Evolutionary conservation across 1,140 invertebrate genomes (phyloP).

Genomic region (Panonychus citri): DNA sequence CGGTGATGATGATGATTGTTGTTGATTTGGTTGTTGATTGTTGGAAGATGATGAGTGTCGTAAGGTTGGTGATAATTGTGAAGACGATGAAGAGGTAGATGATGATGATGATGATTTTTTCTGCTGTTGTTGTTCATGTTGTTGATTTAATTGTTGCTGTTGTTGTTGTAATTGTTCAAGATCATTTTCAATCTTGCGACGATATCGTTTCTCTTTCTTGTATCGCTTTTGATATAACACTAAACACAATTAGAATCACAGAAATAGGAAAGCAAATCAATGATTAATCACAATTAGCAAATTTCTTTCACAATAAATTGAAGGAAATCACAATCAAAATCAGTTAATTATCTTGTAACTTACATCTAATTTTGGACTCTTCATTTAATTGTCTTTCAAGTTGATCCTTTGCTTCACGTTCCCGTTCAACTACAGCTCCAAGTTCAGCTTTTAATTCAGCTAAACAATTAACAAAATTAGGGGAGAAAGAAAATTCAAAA

Average conservation of each 20-base stretch:
- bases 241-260: background rate
- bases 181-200: constrained; percentile 9
- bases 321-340: too few relatives aligned
- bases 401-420: constrained; percentile 72
- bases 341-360: constrained; percentile 23
- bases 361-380: constrained; percentile 80
- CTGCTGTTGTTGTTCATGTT: background rate
- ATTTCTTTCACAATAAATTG: too few relatives aligned
- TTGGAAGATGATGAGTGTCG: too few relatives aligned
- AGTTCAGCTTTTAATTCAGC: constrained; percentile 45
- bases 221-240: constrained; percentile 11
- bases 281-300: too few relatives aligned
- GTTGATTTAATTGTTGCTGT: background rate
- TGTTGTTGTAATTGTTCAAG: constrained; percentile 5
- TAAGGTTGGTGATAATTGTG: too few relatives aligned
- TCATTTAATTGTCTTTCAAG: constrained; percentile 71
- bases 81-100: too few relatives aligned
- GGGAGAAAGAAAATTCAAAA: too few relatives aligned
- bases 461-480: constrained; percentile 1
- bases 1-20: too few relatives aligned
- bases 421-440: constrained; percentile 76
- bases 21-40: too few relatives aligned
- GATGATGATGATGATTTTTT: background rate
- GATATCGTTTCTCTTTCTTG: constrained; percentile 10
- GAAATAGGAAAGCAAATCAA: background rate